A percentile compares a stretch with the other conserved stretches of the same genome.
These are phyloP conservation scores for Darevskia nairensis DNA, from an alignment of 2,797 vertebrate species.

Conservation along the genomic window DNA sequence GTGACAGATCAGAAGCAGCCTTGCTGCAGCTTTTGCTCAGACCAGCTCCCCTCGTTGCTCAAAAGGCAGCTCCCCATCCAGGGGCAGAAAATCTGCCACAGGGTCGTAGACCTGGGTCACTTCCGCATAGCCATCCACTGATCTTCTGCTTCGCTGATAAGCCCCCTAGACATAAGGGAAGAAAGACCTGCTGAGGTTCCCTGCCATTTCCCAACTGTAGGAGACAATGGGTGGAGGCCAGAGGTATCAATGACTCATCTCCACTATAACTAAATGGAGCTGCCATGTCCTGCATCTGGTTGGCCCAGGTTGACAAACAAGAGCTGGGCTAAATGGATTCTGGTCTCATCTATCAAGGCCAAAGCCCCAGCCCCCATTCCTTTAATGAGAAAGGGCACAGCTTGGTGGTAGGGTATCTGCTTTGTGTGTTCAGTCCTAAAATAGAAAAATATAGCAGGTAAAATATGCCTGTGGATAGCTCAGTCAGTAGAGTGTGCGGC, in stretches of 20 bases:
- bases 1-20: background rate
- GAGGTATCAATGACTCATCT: background rate
- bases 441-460: too few species aligned
- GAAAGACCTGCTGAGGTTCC: background rate
- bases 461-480: too few species aligned
- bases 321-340: background rate
- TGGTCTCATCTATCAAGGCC: background rate
- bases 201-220: background rate
- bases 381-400: too few species aligned
- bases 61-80: constrained; percentile 79
- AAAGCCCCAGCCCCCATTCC: too few species aligned
- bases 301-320: background rate
- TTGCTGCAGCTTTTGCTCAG: constrained; percentile 56
- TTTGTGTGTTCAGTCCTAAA: too few species aligned
- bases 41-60: constrained; percentile 86
- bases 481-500: too few species aligned
- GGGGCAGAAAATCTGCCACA: constrained; percentile 47
- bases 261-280: background rate
- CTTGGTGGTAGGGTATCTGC: too few species aligned
- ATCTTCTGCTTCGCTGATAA: constrained; percentile 27
- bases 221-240: background rate
- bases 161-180: background rate
- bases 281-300: background rate
- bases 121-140: constrained; percentile 44
- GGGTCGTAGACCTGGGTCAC: constrained; percentile 63